phyloP scores from a whole-genome alignment of 2,113 vertebrate genomes.

The Dasyornis broadbenti region DNA sequence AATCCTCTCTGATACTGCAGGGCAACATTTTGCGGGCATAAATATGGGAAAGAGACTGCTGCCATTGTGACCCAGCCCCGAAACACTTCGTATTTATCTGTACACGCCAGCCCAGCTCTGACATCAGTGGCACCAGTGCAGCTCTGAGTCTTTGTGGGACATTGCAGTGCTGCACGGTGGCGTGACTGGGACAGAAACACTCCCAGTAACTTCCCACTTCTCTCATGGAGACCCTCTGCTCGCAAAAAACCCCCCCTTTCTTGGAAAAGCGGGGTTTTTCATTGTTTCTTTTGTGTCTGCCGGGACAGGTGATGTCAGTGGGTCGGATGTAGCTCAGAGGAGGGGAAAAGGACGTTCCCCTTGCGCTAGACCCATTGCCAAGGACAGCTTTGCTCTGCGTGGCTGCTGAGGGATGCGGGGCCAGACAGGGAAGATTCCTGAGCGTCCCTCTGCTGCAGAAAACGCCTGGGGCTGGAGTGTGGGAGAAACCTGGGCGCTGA shows the following conservation, averaged over 20 bases:
- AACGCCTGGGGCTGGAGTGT: neutral
- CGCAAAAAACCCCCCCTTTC: neutral
- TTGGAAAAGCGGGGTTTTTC: fast-evolving
- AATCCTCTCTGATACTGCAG: neutral
- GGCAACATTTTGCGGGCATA: neutral
- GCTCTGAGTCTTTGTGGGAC: neutral
- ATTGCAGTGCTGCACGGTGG: neutral
- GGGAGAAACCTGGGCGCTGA: neutral
- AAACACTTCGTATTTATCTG: conserved; percentile 27
- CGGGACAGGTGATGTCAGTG: neutral
- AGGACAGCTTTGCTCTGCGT: fast-evolving
- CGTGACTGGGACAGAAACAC: neutral
- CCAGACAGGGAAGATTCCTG: neutral
- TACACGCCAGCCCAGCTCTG: neutral
- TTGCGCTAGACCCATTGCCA: neutral
- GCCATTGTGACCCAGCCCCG: neutral
- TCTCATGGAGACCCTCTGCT: neutral
- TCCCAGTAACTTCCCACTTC: neutral
- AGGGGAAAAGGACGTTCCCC: neutral
- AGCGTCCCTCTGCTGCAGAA: neutral
- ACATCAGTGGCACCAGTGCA: neutral
- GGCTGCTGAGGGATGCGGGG: neutral
- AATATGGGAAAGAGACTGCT: neutral
- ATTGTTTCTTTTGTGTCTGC: neutral
- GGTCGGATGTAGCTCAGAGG: neutral